A percentile compares a stretch with the other conserved stretches of the same genome.
Conservation (phyloP, 1,140 invertebrate genomes). For the Coboldia fuscipes region DNA sequence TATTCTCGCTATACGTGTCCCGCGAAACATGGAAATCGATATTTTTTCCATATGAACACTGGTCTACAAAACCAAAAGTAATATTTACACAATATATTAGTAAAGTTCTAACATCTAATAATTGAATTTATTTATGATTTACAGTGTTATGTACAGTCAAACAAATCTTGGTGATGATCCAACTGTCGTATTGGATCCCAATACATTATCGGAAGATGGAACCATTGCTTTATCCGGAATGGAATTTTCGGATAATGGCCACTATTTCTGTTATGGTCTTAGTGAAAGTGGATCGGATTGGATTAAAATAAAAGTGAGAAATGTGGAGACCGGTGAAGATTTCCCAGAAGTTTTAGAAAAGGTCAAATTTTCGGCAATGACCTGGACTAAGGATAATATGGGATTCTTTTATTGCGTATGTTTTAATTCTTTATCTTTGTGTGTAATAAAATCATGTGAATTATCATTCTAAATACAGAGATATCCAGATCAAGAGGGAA, state of each 20-base stretch:
- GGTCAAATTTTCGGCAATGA: conserved; percentile 75
- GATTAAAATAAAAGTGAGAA: conserved; percentile 71
- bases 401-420: conserved; percentile 87
- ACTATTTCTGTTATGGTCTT: conserved; percentile 75
- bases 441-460: background rate
- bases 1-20: conserved; percentile 90
- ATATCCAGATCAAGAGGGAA: conserved; percentile 39
- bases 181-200: conserved; percentile 87
- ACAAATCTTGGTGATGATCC: conserved; percentile 57
- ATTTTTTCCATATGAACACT: conserved; percentile 85
- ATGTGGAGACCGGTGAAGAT: conserved; percentile 60
- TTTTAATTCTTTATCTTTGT: conserved; percentile 6
- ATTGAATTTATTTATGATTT: conserved; percentile 1
- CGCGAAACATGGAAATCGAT: conserved; percentile 56
- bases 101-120: background rate
- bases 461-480: background rate
- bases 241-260: conserved; percentile 79
- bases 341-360: conserved; percentile 73
- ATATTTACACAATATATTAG: conserved; percentile 4
- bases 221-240: conserved; percentile 63
- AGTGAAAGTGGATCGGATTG: conserved; percentile 90
- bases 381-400: conserved; percentile 89
- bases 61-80: conserved; percentile 94
- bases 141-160: conserved; percentile 83
- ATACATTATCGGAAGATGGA: conserved; percentile 79